These are phyloP conservation scores for Agonopterix alstromeriana DNA, from an alignment of 2,888 invertebrate species.

Conservation along the genomic window DNA sequence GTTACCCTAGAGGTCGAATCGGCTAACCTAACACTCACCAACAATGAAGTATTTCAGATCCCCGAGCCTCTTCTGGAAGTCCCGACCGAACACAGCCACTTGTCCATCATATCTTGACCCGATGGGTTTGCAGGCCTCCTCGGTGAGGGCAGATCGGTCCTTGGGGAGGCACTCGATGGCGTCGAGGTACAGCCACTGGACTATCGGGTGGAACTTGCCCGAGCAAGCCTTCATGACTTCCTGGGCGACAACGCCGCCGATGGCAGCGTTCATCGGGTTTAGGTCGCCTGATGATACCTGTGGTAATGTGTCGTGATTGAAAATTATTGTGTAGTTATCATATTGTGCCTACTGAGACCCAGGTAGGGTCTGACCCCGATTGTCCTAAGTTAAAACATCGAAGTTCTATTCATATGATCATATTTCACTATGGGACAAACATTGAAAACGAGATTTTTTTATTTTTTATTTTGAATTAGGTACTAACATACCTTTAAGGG, in stretches of 20 bases:
- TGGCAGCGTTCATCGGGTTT: constrained; percentile 93
- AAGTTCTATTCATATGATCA: too few relatives aligned
- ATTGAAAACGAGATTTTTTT: too few relatives aligned
- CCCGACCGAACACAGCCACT: constrained; percentile 92
- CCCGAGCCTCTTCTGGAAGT: constrained; percentile 91
- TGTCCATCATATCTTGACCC: constrained; percentile 92
- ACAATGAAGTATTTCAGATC: constrained; percentile 88
- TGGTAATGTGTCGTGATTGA: not conserved
- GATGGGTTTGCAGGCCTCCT: constrained; percentile 83
- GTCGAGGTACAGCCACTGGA: constrained; percentile 97
- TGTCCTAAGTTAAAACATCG: too few relatives aligned
- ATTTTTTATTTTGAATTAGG: too few relatives aligned
- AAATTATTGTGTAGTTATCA: too few relatives aligned
- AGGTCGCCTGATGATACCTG: constrained; percentile 84
- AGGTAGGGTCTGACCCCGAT: too few relatives aligned
- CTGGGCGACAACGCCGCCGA: constrained; percentile 98
- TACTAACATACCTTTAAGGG: too few relatives aligned
- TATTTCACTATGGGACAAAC: too few relatives aligned
- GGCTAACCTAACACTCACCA: constrained; percentile 44
- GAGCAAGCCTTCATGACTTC: constrained; percentile 99
- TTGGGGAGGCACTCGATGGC: constrained; percentile 95
- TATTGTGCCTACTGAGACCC: too few relatives aligned
- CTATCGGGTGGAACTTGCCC: constrained; percentile 95
- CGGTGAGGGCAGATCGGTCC: constrained; percentile 78
- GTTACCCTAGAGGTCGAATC: too few relatives aligned